Evolutionary conservation across 2,797 vertebrate genomes (phyloP).

Genomic region (Euthynnus affinis): DNA sequence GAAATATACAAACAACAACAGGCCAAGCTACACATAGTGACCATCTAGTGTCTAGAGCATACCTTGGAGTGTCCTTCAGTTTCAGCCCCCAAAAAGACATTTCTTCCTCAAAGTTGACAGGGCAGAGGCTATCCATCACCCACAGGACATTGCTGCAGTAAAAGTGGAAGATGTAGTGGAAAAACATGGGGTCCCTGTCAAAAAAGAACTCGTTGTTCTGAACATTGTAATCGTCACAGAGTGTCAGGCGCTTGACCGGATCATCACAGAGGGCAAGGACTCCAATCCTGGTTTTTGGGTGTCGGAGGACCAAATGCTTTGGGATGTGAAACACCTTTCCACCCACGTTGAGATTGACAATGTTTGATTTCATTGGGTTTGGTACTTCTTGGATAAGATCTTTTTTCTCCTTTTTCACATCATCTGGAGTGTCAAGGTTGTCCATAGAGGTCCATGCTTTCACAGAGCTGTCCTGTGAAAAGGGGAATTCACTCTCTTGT

Average conservation of each 20-base stretch:
- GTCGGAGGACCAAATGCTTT: conserved; percentile 80
- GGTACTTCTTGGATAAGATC: conserved; percentile 7
- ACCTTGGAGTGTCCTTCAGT: conserved; percentile 87
- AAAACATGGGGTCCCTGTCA: conserved; percentile 91
- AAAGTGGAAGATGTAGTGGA: conserved; percentile 93
- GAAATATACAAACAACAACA: conserved; percentile 22
- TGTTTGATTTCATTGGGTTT: conserved; percentile 66
- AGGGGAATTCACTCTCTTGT: conserved; percentile 84
- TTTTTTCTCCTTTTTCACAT: neutral
- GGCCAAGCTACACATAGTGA: conserved; percentile 31
- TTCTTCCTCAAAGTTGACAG: conserved; percentile 92
- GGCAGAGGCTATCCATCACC: conserved; percentile 92
- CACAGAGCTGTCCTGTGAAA: conserved; percentile 88
- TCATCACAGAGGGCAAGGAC: conserved; percentile 87
- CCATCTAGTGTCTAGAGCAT: conserved; percentile 25
- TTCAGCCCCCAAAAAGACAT: conserved; percentile 92
- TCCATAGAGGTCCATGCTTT: conserved; percentile 92
- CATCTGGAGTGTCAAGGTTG: conserved; percentile 72
- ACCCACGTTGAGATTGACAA: conserved; percentile 90
- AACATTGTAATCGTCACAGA: conserved; percentile 93
- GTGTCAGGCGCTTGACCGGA: conserved; percentile 84
- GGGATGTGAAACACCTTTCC: conserved; percentile 90
- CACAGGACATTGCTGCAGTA: conserved; percentile 91
- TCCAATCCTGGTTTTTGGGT: conserved; percentile 90
- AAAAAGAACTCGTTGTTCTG: conserved; percentile 92